Base-by-base conservation (phyloP, 2,113 vertebrate species). In the Nerophis ophidion region DNA sequence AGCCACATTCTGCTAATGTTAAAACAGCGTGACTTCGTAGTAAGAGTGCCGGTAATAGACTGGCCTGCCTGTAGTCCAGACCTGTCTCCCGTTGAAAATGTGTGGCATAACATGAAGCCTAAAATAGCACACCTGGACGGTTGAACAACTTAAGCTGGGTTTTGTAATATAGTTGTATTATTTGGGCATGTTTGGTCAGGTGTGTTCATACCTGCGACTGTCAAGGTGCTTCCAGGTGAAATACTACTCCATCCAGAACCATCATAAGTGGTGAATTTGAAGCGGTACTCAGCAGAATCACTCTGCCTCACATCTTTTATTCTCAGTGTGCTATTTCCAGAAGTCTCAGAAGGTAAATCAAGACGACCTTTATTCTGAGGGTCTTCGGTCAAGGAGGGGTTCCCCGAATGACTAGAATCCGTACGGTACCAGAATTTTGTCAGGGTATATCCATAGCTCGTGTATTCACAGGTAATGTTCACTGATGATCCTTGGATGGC, bases 381-480 rank as follows among this genome's bases (percentile, higher is more conserved):
- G 2, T 56, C 36, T 36, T 10, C 3, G 12, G 15, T 9, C 0
- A 55, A 5, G 1, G 35, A 38, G 14, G 52, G 8, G 10, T 15
- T 11, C 52, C 52, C 36, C 35, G 11, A 0, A 35, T 55, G 35
- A 6, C 16, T 55, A n/a, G 5, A 15, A 55, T 38, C 8, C 36
- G 15, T 7, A 16, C 13, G 16, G 53, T 17, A 56, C 53, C 53
- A 56, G 53, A 17, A 17, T 6, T 42, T 12, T 10, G 35, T 9
- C 2, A 0, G 0, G 35, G 10, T 15, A 1, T 5, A 1, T 1
- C 0, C 1, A n/a, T 11, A 1, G 13, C 16, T 0, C n/a, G 10
- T 13, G 36, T 56, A 56, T 17, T 5, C 7, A 36, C 53, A 56
- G 7, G 0, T 7, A 7, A 56, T 56, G n/a, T 56, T 8, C 48